Evolutionary conservation across 2,113 vertebrate species (phyloP).

Genomic region (Numenius arquata): DNA sequence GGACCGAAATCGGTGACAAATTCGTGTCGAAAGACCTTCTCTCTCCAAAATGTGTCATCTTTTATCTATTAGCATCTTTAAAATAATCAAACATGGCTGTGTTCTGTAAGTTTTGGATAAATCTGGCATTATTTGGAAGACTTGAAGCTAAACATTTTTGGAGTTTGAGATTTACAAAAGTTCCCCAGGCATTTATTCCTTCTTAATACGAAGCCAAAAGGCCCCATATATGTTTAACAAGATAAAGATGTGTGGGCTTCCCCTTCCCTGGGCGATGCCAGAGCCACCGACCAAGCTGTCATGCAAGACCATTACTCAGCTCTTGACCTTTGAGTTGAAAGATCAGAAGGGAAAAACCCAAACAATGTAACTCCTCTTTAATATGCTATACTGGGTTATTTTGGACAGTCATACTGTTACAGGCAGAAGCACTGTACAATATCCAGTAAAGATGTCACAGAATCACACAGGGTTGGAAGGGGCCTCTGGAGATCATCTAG

Average conservation of each 20-base stretch:
- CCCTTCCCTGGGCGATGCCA: neutral
- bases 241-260: neutral
- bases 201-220: neutral
- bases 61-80: neutral
- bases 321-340: neutral
- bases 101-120: neutral
- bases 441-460: neutral
- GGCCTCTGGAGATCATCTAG: too few species aligned
- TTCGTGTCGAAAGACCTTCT: neutral
- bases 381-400: neutral
- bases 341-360: neutral
- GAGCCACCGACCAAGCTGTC: neutral
- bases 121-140: neutral
- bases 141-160: neutral
- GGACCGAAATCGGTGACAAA: neutral
- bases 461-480: too few species aligned
- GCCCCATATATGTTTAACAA: neutral
- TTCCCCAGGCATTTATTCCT: neutral
- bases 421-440: neutral
- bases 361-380: neutral
- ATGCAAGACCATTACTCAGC: neutral
- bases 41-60: neutral
- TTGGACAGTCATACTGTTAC: neutral
- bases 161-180: neutral
- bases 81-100: neutral